Evolutionary conservation across 2,797 vertebrate species (phyloP).

Genomic region (Anguilla megastoma): DNA sequence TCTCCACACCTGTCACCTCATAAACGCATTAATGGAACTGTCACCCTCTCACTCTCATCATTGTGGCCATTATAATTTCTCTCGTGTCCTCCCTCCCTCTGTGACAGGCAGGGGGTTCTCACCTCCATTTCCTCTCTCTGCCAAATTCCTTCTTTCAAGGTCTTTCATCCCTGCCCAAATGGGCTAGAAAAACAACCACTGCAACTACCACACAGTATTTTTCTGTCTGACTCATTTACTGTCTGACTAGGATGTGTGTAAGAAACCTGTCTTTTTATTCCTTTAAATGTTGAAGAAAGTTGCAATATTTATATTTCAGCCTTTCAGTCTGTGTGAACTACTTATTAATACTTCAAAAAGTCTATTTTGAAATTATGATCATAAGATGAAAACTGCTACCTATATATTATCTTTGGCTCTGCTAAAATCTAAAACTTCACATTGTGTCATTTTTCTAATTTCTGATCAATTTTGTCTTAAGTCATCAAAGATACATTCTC

Average conservation of each 20-base stretch:
- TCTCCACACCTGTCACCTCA: conserved; percentile 66
- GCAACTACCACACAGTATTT: conserved; percentile 64
- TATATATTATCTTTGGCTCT: background rate
- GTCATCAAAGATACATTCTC: background rate
- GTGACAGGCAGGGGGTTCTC: conserved; percentile 55
- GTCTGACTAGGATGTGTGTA: background rate
- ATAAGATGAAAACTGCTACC: background rate
- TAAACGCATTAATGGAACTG: conserved; percentile 72
- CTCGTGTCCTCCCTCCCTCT: conserved; percentile 28
- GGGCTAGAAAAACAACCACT: conserved; percentile 72
- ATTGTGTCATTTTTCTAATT: background rate
- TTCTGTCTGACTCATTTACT: conserved; percentile 32
- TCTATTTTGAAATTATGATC: background rate
- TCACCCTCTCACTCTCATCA: conserved; percentile 45
- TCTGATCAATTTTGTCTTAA: background rate
- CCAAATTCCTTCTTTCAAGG: conserved; percentile 24
- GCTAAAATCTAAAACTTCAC: background rate
- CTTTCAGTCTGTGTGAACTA: background rate
- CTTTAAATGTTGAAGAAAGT: background rate
- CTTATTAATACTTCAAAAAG: background rate
- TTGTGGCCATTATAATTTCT: conserved; percentile 24
- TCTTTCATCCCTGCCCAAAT: conserved; percentile 56
- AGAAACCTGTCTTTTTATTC: background rate
- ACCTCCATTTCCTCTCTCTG: conserved; percentile 71
- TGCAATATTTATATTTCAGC: background rate